These are phyloP conservation scores for Bettongia penicillata DNA, from an alignment of 2,113 vertebrate genomes.

Conservation along the genomic window DNA sequence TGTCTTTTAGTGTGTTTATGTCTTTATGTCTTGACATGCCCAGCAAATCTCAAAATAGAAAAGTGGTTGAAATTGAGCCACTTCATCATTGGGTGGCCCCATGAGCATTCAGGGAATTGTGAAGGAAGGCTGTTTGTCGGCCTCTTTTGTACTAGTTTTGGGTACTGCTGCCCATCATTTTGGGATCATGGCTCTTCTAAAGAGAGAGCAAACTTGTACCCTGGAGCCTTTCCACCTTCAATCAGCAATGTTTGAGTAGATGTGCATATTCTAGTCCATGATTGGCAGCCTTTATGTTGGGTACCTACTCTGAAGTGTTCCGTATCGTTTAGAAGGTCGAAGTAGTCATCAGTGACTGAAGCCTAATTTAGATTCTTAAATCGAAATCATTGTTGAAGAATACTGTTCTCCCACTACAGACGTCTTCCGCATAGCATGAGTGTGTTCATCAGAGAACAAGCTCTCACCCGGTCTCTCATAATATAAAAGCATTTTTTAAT, in stretches of 20 bases:
- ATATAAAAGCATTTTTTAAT: slow-evolving; percentile 68
- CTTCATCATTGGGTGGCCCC: slow-evolving; percentile 30
- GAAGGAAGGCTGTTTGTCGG: not conserved
- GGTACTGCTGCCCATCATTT: not conserved
- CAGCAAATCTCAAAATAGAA: slow-evolving; percentile 36
- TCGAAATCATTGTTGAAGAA: slow-evolving; percentile 65
- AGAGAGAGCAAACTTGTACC: not conserved
- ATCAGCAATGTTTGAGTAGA: not conserved
- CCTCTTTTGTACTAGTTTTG: not conserved
- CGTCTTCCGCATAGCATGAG: slow-evolving; percentile 60
- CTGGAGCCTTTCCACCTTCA: slow-evolving; percentile 22
- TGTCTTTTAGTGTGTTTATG: slow-evolving; percentile 11
- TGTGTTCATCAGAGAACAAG: slow-evolving; percentile 59
- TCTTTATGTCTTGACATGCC: slow-evolving; percentile 24
- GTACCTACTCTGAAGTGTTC: slow-evolving; percentile 50
- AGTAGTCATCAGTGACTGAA: slow-evolving; percentile 65
- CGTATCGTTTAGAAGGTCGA: slow-evolving; percentile 58
- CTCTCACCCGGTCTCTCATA: slow-evolving; percentile 69
- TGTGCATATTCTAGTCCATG: not conserved
- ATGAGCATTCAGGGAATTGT: not conserved
- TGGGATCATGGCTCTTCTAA: slow-evolving; percentile 19
- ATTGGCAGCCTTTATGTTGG: slow-evolving; percentile 58
- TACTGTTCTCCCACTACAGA: slow-evolving; percentile 29
- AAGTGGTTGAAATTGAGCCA: slow-evolving; percentile 2
- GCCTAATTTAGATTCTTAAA: slow-evolving; percentile 70